Evolutionary conservation across 2,888 invertebrate species (phyloP).

Genomic region (Apantesis nais): DNA sequence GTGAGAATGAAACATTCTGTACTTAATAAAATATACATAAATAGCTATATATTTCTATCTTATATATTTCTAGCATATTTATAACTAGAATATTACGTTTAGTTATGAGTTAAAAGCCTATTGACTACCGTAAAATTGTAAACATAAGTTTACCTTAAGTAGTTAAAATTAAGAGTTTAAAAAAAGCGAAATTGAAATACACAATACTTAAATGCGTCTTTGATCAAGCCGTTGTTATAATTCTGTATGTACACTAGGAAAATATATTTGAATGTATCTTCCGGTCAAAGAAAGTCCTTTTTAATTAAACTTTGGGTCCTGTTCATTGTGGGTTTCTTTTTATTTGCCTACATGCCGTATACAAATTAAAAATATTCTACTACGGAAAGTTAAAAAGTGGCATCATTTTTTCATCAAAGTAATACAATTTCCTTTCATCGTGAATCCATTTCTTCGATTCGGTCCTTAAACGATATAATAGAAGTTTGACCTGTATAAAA

Average conservation of each 20-base stretch:
- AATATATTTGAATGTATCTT: neutral
- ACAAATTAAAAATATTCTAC: neutral
- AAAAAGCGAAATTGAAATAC: too few relatives aligned
- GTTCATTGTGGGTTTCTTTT: neutral
- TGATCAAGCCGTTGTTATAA: neutral
- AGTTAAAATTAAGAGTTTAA: too few relatives aligned
- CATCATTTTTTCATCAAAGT: neutral
- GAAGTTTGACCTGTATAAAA: neutral
- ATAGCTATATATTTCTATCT: too few relatives aligned
- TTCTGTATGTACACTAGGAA: neutral
- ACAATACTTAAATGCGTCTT: neutral
- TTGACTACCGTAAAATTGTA: too few relatives aligned
- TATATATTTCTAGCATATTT: too few relatives aligned
- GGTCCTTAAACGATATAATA: too few relatives aligned
- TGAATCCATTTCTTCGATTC: too few relatives aligned
- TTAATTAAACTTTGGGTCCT: neutral
- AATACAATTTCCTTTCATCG: neutral
- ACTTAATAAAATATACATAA: neutral
- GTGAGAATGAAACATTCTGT: neutral
- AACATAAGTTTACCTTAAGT: too few relatives aligned
- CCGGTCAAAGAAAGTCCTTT: neutral
- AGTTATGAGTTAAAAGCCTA: neutral
- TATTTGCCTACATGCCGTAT: neutral
- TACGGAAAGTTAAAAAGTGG: neutral
- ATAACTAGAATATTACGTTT: too few relatives aligned